Evolutionary conservation across 2,113 vertebrate genomes (phyloP), one percentile per base, ranked within the genome.

Genomic region (Marcusenius ussheri): DNA sequence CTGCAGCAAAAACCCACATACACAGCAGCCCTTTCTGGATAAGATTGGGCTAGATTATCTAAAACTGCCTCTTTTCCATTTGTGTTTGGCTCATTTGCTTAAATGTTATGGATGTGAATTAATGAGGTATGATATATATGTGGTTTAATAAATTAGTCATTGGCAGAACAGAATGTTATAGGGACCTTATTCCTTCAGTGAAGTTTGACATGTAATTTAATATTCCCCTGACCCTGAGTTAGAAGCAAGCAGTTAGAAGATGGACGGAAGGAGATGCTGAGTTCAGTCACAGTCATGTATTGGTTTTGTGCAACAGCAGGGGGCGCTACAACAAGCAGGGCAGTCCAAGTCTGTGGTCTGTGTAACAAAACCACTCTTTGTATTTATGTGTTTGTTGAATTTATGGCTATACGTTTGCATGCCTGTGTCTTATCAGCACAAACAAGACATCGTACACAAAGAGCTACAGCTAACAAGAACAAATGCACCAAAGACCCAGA

Each of bases 341-440:
- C 50, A 35, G 85, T 35, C 47, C 62, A 50, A 39, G 2, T 27
- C 31, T 42, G 27, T 53, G 7, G 4, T 6, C 47, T 15, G 49
- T 53, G 31, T 31, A 87, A 87, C 39, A 87, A 86, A 56, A 83
- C 35, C 7, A 17, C 45, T 46, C 89, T 85, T 84, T 85, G 50
- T 84, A 49, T 19, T 11, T 13, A 10, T 31, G 39, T 62, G 39
- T 62, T 62, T 89, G 51, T 27, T n/a, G 27, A 47, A 80, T 84
- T 89, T 89, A n/a, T 47, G 11, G 6, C 27, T 56, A 51, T 89
- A 51, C 49, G 5, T 89, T 27, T 83, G 49, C 80, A 83, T 45
- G 39, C 15, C 31, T 31, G 89, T 46, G 51, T 62, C 46, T 89
- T 89, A 89, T 89, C 88, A 89, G 7, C 35, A 46, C 49, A 56